Evolutionary conservation across 2,797 vertebrate species (phyloP), one percentile per base, ranked within the genome.

Genomic region (Macropodus opercularis): DNA sequence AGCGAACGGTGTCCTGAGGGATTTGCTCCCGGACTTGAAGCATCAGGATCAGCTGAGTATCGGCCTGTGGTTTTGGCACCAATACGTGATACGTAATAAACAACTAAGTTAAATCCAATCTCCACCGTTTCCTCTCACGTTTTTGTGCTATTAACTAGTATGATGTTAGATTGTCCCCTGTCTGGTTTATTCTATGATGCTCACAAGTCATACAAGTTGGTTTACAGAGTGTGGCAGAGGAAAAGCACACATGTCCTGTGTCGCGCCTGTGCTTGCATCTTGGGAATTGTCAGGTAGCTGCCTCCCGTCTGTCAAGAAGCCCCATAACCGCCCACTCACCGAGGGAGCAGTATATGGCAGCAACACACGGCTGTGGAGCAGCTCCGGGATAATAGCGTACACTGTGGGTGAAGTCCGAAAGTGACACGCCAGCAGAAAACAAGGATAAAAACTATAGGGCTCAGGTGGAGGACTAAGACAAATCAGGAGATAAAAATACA

Each of bases 241-340:
- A 8, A 39, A 36, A 13, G 31, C 19, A 68, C 23, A 42, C 44
- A 63, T 62, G 1, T 29, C 38, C 49, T 56, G 42, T 11, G 19
- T 53, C 42, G 18, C 53, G 67, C 35, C 26, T 59, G 44, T 42
- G 56, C 47, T 38, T 55, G 36, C 50, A 67, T 51, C 32, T 69
- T 29, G 29, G 8, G 26, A 35, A 69, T 73, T 79, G 83, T 79
- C 68, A 75, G 63, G 65, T 47, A 49, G 61, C 52, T 78, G 61
- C 53, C 39, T 60, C 69, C 47, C 5, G 18, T 54, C 69, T 81
- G 75, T 66, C 79, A 70, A 55, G 21, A 47, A 69, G 48, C 75
- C 69, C 15, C 26, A 66, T 60, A 66, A 73, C 63, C 52, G 17
- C 63, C 66, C 26, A 66, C 72, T 75, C 59, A 66, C 13, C 17